Percentiles rank a stretch among this genome's conserved stretches.
Evolutionary conservation across 2,888 invertebrate species (phyloP).

Genomic region (Bombylius discolor): DNA sequence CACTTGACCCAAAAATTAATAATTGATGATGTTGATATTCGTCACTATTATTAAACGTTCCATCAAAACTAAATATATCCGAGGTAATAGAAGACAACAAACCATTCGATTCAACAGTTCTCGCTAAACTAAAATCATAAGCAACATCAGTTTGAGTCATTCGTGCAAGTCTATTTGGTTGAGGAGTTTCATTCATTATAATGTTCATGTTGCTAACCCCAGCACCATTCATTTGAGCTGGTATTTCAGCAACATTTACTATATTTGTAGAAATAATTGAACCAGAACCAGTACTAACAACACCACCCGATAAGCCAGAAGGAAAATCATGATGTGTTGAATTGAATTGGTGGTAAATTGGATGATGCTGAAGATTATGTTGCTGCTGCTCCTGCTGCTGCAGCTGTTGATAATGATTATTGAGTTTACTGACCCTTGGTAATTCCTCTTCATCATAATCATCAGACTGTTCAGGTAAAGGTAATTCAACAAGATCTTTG

Average conservation of each 20-base stretch:
- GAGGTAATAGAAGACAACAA: conserved; percentile 11
- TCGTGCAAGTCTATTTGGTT: neutral
- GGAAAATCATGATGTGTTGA: too few relatives aligned
- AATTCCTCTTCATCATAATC: neutral
- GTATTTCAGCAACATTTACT: too few relatives aligned
- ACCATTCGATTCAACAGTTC: conserved; percentile 7
- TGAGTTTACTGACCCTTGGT: conserved; percentile 15
- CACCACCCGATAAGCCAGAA: too few relatives aligned
- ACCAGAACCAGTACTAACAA: too few relatives aligned
- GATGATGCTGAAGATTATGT: too few relatives aligned
- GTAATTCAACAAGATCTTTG: conserved; percentile 6
- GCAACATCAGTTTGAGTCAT: conserved; percentile 6
- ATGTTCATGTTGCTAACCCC: neutral
- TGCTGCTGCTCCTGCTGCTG: neutral
- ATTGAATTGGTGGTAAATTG: too few relatives aligned
- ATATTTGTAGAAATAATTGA: too few relatives aligned
- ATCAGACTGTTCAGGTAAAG: conserved; percentile 10
- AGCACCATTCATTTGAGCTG: too few relatives aligned
- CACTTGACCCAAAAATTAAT: conserved; percentile 3
- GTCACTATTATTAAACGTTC: neutral
- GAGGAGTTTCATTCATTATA: neutral
- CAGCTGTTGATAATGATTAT: neutral
- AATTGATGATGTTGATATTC: neutral
- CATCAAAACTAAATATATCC: conserved; percentile 9
- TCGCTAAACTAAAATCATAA: conserved; percentile 8